Conservation (phyloP, 1,140 invertebrate species). For the Episyrphus balteatus region DNA sequence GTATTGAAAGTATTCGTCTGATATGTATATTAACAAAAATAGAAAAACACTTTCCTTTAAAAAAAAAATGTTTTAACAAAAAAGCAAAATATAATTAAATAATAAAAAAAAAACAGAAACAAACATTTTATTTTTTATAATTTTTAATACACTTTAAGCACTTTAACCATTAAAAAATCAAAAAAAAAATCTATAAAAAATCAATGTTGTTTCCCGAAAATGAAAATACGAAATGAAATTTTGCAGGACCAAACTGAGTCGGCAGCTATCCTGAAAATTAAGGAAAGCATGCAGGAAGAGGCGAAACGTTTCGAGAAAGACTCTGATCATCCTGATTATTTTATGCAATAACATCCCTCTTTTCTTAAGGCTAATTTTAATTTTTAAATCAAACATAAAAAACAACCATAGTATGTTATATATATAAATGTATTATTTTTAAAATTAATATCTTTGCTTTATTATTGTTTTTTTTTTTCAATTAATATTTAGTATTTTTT, state of each 20-base stretch:
- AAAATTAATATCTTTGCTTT: too few species aligned
- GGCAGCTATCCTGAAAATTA: constrained; percentile 97
- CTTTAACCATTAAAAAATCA: background rate
- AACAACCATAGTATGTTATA: too few species aligned
- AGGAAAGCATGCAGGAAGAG: constrained; percentile 99
- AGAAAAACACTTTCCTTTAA: too few species aligned
- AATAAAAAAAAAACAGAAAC: too few species aligned
- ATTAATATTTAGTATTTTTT: too few species aligned
- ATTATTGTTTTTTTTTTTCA: too few species aligned
- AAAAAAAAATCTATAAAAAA: background rate
- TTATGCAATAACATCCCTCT: constrained; percentile 67
- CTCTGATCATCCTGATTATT: constrained; percentile 91
- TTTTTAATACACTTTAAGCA: background rate
- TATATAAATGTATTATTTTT: too few species aligned
- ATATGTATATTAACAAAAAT: too few species aligned
- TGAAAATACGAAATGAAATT: background rate
- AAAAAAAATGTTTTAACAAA: background rate
- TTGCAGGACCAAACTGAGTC: constrained; percentile 84
- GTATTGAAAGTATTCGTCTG: too few species aligned
- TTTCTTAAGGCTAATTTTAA: too few species aligned
- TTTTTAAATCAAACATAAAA: too few species aligned
- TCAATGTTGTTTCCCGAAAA: background rate
- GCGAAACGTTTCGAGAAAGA: constrained; percentile 99
- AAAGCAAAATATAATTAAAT: background rate
- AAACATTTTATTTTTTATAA: background rate